Evolutionary conservation across 2,888 invertebrate genomes (phyloP), one percentile per base, ranked within the genome.

Genomic region (Drosophila kambysellisi): DNA sequence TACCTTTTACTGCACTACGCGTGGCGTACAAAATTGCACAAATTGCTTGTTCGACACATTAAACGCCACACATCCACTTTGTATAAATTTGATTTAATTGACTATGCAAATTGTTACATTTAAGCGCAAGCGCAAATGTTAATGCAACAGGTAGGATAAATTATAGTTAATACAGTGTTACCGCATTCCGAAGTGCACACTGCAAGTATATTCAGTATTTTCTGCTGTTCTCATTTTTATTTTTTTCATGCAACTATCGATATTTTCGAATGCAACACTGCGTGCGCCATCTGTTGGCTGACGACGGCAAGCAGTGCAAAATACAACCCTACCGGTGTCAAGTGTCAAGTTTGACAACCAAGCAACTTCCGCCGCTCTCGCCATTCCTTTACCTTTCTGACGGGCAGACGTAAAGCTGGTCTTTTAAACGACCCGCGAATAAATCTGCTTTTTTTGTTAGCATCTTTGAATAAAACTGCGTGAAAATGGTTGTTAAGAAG

Each of bases 401-500:
- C 92, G 91, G 88, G 92, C 92, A 91, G 92, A 91, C 86, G 76
- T 88, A 82, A 89, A 91, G 92, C 91, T 90, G 92, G 92, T 92
- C 92, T 91, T 81, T 88, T 79, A 62, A 82, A 79, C 79, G 91
- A 79, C 90, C 90, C 76, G 91, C 85, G 75, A 70, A 68, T 72
- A 73, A 89, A 93, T 93, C 93, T 93, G 91, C 89, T 72, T 87
- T 84, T 92, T 92, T 91, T 75, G 79, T 78, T 79, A 79, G 81
- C 91, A 93, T 92, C 93, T 82, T 83, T 74, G 37, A 82, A 78
- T 86, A 85, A 86, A 91, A 90, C 78, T 80, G 79, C 80, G 81
- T 69, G 78, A 92, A 88, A 85, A 93, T 93, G 93, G 93, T 93
- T 91, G 93, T 93, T 81, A 93, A 93, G 92, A 93, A 93, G 93